Evolutionary conservation across 30 jellyfish, hydroid and myxozoan species (phyloP).

Genomic region (Mastigias papua): DNA sequence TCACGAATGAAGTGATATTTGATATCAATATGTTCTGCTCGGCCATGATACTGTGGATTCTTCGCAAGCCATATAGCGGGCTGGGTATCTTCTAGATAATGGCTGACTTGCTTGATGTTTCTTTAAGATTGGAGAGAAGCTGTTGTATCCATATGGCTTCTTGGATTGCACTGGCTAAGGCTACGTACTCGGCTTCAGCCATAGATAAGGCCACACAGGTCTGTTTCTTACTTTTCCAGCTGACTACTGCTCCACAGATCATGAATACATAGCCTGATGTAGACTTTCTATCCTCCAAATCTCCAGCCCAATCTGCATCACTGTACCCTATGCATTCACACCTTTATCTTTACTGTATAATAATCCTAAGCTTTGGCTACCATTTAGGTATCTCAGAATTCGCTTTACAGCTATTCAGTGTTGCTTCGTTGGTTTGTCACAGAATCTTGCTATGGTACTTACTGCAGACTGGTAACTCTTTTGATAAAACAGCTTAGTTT

Average conservation of each 20-base stretch:
- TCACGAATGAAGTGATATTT: slow-evolving; percentile 52
- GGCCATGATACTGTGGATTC: slow-evolving; percentile 55
- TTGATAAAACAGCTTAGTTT: slow-evolving; percentile 2
- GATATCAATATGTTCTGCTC: slow-evolving; percentile 63
- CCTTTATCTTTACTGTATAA: not conserved
- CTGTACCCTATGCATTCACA: slow-evolving; percentile 12
- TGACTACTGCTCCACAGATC: slow-evolving; percentile 46
- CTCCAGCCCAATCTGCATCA: slow-evolving; percentile 90
- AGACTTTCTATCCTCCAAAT: slow-evolving; percentile 28
- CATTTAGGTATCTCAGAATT: slow-evolving; percentile 68
- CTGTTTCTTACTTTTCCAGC: slow-evolving; percentile 74
- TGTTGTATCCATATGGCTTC: slow-evolving; percentile 72
- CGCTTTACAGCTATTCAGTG: slow-evolving; percentile 80
- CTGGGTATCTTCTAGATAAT: slow-evolving; percentile 47
- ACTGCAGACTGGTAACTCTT: slow-evolving; percentile 72
- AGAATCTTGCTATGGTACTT: slow-evolving; percentile 37
- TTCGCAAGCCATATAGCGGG: slow-evolving; percentile 34
- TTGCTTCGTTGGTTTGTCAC: slow-evolving; percentile 21
- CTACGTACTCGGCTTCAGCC: slow-evolving; percentile 76
- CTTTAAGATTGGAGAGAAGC: not conserved
- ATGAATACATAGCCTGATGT: slow-evolving; percentile 60
- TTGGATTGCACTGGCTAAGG: slow-evolving; percentile 48
- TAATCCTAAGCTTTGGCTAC: slow-evolving; percentile 42
- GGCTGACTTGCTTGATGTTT: not conserved
- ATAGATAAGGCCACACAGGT: slow-evolving; percentile 59